Conservation (phyloP, 2,797 vertebrate species). For the Rhinophrynus dorsalis region DNA sequence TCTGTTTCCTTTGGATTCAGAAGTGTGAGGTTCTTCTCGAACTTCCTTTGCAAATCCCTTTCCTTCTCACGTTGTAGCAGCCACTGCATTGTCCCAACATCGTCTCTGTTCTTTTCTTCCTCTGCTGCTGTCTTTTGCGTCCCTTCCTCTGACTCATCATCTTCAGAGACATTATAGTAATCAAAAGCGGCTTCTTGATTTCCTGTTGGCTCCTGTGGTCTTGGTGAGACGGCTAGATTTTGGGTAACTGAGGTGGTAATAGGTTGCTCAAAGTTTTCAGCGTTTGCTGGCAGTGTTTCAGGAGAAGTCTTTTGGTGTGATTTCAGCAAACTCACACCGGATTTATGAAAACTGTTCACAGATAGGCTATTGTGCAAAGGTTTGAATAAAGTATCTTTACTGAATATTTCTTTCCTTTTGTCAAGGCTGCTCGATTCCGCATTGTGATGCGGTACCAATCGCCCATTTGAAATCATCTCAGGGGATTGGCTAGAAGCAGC, state of each 20-base stretch:
- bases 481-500: constrained; percentile 66
- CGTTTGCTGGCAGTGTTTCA: constrained; percentile 77
- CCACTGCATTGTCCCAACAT: constrained; percentile 96
- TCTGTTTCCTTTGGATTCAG: constrained; percentile 95
- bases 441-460: constrained; percentile 84
- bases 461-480: constrained; percentile 83
- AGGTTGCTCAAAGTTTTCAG: constrained; percentile 85
- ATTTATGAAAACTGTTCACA: constrained; percentile 92
- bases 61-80: constrained; percentile 93
- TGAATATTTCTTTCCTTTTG: constrained; percentile 93
- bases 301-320: constrained; percentile 88
- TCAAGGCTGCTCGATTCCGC: constrained; percentile 84
- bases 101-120: constrained; percentile 78
- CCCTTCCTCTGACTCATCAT: constrained; percentile 90
- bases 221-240: constrained; percentile 77
- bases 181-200: constrained; percentile 89
- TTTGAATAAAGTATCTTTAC: constrained; percentile 94
- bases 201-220: constrained; percentile 75
- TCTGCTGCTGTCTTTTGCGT: constrained; percentile 78
- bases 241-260: constrained; percentile 81
- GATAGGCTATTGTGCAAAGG: constrained; percentile 91
- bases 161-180: constrained; percentile 97
- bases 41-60: constrained; percentile 91
- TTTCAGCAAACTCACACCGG: constrained; percentile 84
- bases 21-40: constrained; percentile 96